These are phyloP conservation scores for Xylocopa sonorina DNA, from an alignment of 1,140 invertebrate species.

Conservation along the genomic window DNA sequence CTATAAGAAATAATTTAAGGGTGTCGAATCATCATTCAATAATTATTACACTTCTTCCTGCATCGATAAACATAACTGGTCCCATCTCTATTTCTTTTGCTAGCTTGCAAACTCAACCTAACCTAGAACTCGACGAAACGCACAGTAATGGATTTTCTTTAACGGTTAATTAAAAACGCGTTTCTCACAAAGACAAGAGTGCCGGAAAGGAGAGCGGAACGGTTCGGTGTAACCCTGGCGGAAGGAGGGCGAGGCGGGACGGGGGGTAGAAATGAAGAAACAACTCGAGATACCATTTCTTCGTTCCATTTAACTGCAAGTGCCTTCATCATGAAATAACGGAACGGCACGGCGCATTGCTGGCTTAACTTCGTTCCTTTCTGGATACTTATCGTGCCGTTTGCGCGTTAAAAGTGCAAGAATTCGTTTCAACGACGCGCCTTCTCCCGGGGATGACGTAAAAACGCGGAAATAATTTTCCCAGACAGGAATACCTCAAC, in stretches of 20 bases:
- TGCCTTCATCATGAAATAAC: conserved; percentile 37
- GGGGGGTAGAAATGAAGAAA: conserved; percentile 28
- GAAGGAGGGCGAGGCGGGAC: neutral
- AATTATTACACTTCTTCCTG: too few species aligned
- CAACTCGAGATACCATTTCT: conserved; percentile 27
- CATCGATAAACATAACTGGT: too few species aligned
- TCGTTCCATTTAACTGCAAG: conserved; percentile 36
- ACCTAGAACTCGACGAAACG: neutral
- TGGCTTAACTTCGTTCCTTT: conserved; percentile 33
- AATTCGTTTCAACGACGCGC: conserved; percentile 11
- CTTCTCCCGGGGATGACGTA: neutral
- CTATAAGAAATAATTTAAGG: too few species aligned
- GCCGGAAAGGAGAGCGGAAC: neutral
- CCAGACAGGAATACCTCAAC: neutral
- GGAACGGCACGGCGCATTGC: conserved; percentile 10
- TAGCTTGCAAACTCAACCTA: too few species aligned
- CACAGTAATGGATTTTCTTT: neutral
- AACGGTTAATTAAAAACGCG: neutral
- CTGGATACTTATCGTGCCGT: conserved; percentile 30
- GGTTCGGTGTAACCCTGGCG: neutral
- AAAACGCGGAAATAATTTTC: conserved; percentile 13
- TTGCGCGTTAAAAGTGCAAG: conserved; percentile 24
- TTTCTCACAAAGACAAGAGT: neutral
- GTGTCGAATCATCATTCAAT: too few species aligned
- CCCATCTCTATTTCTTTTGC: too few species aligned